These are phyloP conservation scores for Emydocephalus ijimae DNA, from an alignment of 2,113 vertebrate genomes.

Conservation along the genomic window DNA sequence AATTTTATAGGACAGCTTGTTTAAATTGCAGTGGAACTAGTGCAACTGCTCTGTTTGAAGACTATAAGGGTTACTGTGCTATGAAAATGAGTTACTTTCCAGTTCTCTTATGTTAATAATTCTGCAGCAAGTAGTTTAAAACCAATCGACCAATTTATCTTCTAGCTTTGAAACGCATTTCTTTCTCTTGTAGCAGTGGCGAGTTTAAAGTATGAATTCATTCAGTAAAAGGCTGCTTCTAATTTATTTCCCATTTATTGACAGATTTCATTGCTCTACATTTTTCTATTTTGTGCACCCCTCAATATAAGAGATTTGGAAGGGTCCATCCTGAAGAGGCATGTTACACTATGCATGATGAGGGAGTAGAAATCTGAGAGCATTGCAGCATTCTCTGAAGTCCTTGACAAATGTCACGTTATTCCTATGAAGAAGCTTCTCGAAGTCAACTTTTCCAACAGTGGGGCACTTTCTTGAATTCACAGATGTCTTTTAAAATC, in stretches of 20 bases:
- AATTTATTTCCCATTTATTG: constrained; percentile 2
- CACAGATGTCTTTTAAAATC: constrained; percentile 73
- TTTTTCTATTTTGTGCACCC: constrained; percentile 4
- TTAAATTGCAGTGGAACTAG: neutral
- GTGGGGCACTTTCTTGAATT: constrained; percentile 51
- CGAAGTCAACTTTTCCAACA: constrained; percentile 57
- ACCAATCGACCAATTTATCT: neutral
- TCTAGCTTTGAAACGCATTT: neutral
- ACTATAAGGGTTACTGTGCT: neutral
- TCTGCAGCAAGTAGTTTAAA: neutral
- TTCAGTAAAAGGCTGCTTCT: neutral
- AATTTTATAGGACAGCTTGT: neutral
- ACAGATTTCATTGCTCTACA: neutral
- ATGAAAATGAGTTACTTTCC: neutral
- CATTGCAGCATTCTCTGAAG: constrained; percentile 69
- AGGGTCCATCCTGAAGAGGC: constrained; percentile 12
- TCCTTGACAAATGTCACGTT: constrained; percentile 73
- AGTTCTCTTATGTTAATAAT: neutral
- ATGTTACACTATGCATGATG: constrained; percentile 58
- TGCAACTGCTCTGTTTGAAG: neutral
- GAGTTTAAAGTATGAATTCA: neutral
- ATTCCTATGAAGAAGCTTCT: constrained; percentile 66
- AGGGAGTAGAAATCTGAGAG: constrained; percentile 68
- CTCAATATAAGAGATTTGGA: constrained; percentile 33
- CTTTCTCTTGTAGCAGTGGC: neutral